Evolutionary conservation across 2,113 vertebrate genomes (phyloP), one percentile per base, ranked within the genome.

Genomic region (Tauraco erythrolophus): DNA sequence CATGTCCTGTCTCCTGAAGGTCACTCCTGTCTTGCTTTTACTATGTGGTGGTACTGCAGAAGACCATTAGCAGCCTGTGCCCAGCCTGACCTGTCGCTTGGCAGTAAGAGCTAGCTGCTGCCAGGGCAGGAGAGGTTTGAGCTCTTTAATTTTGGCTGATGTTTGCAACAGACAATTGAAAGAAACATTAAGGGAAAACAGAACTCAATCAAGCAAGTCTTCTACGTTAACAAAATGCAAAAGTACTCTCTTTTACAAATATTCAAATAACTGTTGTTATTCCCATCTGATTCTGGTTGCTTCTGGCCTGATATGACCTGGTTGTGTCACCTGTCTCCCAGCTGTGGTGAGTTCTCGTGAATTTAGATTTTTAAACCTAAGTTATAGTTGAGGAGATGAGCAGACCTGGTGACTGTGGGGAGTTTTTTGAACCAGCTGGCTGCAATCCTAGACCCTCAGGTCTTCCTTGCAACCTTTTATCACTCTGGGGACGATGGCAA

Each of bases 311-410:
- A 14, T n/a, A 33, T 30, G 35, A 64, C 56, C 16, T 56, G 21
- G 46, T 86, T 1, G 0, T 56, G 21, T 78, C n/a, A 35, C 10
- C 0, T 2, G 0, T 78, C 37, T 66, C n/a, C 27, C 31, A 48
- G 61, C 28, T 69, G 30, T 21, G 46, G 61, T 83, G 33, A 94
- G 23, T 71, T 82, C 65, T 71, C 1, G 1, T 35, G 61, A 91
- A 78, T 79, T 84, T 48, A 84, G n/a, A 7, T 53, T 78, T 78
- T 94, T 56, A 79, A 69, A 53, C n/a, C 6, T 5, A 37, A 61
- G 30, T 65, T 88, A 19, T 3, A 45, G 31, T 17, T 16, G 19
- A 75, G 58, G 30, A 35, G 3, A 51, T 51, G 48, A 84, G 24
- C 23, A 68, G 48, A 87, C 23, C 21, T 68, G 43, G 7, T 62